These are phyloP conservation scores for Leptatherina wallacei DNA, from an alignment of 2,797 vertebrate genomes.

Conservation along the genomic window DNA sequence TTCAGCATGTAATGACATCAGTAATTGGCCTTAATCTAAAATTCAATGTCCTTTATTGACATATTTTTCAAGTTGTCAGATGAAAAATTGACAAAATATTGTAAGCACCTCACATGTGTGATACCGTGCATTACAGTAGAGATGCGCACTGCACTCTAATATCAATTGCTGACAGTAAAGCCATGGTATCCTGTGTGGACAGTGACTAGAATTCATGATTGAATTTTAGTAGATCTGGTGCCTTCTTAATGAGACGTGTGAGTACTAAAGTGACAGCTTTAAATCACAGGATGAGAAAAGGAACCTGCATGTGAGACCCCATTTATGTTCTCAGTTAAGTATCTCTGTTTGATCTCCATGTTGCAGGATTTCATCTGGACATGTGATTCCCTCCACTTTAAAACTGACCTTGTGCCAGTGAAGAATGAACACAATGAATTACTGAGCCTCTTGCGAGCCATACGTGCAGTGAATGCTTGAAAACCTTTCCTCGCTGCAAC, in stretches of 20 bases:
- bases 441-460: constrained; percentile 36
- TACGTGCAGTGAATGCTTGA: constrained; percentile 33
- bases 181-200: neutral
- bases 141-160: neutral
- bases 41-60: neutral
- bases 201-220: neutral
- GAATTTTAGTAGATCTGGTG: neutral
- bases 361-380: constrained; percentile 27
- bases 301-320: neutral
- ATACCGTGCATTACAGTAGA: neutral
- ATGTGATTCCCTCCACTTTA: constrained; percentile 17
- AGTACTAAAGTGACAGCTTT: constrained; percentile 5
- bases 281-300: constrained; percentile 11
- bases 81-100: neutral
- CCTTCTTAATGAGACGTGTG: neutral
- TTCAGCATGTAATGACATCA: neutral
- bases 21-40: neutral
- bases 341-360: constrained; percentile 18
- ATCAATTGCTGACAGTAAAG: neutral
- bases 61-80: neutral
- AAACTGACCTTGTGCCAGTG: constrained; percentile 29
- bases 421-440: constrained; percentile 37
- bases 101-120: neutral
- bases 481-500: constrained; percentile 28
- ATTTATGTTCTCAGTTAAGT: constrained; percentile 6